phyloP scores from a whole-genome alignment of 2,113 vertebrate species.

The Manacus vitellinus region DNA sequence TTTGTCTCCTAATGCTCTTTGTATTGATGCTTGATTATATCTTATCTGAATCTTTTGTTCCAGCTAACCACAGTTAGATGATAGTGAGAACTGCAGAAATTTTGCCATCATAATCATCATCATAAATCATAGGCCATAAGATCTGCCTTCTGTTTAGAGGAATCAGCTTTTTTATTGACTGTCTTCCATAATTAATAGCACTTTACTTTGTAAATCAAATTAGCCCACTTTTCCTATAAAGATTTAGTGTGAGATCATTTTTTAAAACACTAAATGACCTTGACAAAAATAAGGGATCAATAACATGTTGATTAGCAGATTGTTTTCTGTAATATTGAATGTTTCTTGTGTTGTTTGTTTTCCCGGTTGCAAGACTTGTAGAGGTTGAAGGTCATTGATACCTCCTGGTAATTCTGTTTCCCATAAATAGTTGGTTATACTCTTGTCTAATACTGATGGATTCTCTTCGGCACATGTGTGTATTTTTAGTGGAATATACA shows the following conservation, averaged over 20 bases:
- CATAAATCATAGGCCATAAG: slow-evolving; percentile 76
- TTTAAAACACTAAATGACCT: slow-evolving; percentile 93
- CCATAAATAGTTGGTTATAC: slow-evolving; percentile 30
- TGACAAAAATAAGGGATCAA: slow-evolving; percentile 94
- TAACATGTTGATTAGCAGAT: slow-evolving; percentile 92
- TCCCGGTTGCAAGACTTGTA: slow-evolving; percentile 63
- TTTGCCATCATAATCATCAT: slow-evolving; percentile 74
- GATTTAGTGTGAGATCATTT: slow-evolving; percentile 90
- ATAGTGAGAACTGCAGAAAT: slow-evolving; percentile 61
- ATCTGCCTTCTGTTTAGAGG: slow-evolving; percentile 76
- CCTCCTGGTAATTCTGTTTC: slow-evolving; percentile 63
- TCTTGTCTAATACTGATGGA: slow-evolving; percentile 55
- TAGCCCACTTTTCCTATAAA: slow-evolving; percentile 83
- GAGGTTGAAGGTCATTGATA: slow-evolving; percentile 68
- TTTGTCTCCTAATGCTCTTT: background rate
- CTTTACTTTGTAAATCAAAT: slow-evolving; percentile 95
- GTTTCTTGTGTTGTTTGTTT: slow-evolving; percentile 55
- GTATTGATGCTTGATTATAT: background rate
- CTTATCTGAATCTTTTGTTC: slow-evolving; percentile 14
- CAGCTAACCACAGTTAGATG: background rate
- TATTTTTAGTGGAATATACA: background rate
- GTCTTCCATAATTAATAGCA: slow-evolving; percentile 84
- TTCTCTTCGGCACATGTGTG: slow-evolving; percentile 63
- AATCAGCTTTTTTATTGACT: slow-evolving; percentile 81
- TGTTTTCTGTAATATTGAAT: slow-evolving; percentile 86